Evolutionary conservation across 1,140 invertebrate genomes (phyloP).

Genomic region (Panonychus citri): DNA sequence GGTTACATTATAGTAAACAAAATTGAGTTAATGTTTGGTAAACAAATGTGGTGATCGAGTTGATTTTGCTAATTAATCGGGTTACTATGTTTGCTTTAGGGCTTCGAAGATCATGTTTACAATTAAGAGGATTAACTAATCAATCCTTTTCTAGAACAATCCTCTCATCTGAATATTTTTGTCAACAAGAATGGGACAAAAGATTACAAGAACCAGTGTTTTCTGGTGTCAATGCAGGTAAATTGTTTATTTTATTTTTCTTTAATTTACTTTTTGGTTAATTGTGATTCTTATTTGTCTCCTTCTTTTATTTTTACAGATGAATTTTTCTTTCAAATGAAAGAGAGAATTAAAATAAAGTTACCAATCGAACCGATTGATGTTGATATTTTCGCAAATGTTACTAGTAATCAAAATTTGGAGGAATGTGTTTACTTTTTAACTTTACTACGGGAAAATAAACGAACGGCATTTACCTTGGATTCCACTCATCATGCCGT

Average conservation of each 20-base stretch:
- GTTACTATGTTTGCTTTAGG: too few species aligned
- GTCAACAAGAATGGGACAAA: neutral
- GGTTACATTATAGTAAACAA: too few species aligned
- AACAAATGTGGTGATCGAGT: too few species aligned
- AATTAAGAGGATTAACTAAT: too few species aligned
- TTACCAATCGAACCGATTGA: slow-evolving; percentile 4
- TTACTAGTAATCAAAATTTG: slow-evolving; percentile 17
- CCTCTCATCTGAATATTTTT: neutral
- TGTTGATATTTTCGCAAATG: slow-evolving; percentile 11
- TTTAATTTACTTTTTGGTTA: neutral
- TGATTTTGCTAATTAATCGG: too few species aligned
- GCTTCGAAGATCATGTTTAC: too few species aligned
- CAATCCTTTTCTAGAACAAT: too few species aligned
- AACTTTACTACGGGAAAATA: slow-evolving; percentile 39
- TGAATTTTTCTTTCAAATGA: slow-evolving; percentile 7
- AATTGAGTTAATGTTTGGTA: too few species aligned
- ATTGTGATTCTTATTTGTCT: neutral
- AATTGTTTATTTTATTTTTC: neutral
- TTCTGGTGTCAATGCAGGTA: neutral
- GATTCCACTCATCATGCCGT: slow-evolving; percentile 59
- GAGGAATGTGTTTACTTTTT: slow-evolving; percentile 43
- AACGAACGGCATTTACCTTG: slow-evolving; percentile 38
- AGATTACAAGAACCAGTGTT: neutral
- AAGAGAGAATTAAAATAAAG: slow-evolving; percentile 1
- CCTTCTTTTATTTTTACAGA: neutral